Evolutionary conservation across 2,113 vertebrate species (phyloP), one percentile per base, ranked within the genome.

Genomic region (Origma solitaria): DNA sequence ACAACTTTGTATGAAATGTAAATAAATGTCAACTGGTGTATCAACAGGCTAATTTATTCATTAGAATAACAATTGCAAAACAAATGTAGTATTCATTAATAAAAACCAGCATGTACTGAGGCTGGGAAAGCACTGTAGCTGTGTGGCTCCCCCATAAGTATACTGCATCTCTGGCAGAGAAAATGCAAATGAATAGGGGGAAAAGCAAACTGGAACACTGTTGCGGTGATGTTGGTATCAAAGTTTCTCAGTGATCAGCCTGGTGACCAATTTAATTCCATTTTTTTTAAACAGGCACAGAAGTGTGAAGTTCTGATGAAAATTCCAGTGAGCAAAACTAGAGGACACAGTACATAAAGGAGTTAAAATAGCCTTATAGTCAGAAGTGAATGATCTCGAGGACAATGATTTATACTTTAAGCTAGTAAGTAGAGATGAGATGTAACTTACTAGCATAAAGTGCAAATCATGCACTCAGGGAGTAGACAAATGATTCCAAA

Each of bases 41-140:
- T 84, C 86, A 92, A 58, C 35, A 83, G 64, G 62, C 91, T 96
- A 90, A 93, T 90, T 81, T 92, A 88, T 93, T 92, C 33, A 80
- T 77, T 90, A 50, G 38, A 73, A 53, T 77, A 90, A 92, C 83
- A 51, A 83, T 40, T 61, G 19, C 47, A 93, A 90, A 96, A 61
- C 75, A 93, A 90, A 82, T 58, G 54, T 15, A 82, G 23, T 0
- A 3, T 65, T 88, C 15, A 76, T 61, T 90, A 88, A 80, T 72
- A 40, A 86, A 85, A 93, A 15, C 0, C 21, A 69, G 27, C 61
- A 10, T 40, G 10, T 49, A 16, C 62, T 54, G 82, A 64, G 42
- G 33, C 25, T 58, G 31, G 56, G 28, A 79, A 87, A 44, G n/a
- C 23, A n/a, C 14, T 57, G 50, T 45, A 1, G 3, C 40, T 47